Evolutionary conservation across 2,888 invertebrate species (phyloP).

Genomic region (Nomada fabriciana): DNA sequence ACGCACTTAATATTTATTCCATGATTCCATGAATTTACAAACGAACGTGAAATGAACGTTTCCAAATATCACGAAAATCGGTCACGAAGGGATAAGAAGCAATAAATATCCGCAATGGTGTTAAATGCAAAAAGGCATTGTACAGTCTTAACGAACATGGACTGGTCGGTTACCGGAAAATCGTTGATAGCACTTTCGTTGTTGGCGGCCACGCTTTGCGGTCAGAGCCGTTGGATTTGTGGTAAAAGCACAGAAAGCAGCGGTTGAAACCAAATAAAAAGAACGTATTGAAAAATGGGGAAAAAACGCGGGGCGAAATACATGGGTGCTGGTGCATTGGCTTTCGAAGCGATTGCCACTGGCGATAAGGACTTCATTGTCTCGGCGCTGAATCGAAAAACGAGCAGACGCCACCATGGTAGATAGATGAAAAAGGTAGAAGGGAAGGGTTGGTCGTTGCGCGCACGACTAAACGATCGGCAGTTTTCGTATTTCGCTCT

Average conservation of each 20-base stretch:
- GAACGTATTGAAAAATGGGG: slow-evolving; percentile 53
- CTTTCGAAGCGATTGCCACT: slow-evolving; percentile 63
- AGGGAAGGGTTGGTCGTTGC: slow-evolving; percentile 38
- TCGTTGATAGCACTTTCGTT: slow-evolving; percentile 41
- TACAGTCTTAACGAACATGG: slow-evolving; percentile 19
- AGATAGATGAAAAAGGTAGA: slow-evolving; percentile 26
- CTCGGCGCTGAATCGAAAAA: slow-evolving; percentile 70
- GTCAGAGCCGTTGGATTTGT: slow-evolving; percentile 52
- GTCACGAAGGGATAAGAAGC: neutral
- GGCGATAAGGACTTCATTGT: slow-evolving; percentile 72
- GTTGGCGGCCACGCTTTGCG: slow-evolving; percentile 56
- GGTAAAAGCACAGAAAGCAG: slow-evolving; percentile 58
- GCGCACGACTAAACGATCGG: slow-evolving; percentile 50
- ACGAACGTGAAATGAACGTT: too few relatives aligned
- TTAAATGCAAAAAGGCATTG: neutral
- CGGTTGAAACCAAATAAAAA: slow-evolving; percentile 58
- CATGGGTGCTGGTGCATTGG: slow-evolving; percentile 50
- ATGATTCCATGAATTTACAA: too few relatives aligned
- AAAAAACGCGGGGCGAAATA: slow-evolving; percentile 52
- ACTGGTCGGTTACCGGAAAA: slow-evolving; percentile 29
- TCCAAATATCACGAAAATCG: neutral
- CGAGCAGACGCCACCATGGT: slow-evolving; percentile 29
- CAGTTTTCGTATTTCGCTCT: slow-evolving; percentile 49
- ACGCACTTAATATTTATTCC: too few relatives aligned
- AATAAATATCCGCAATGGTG: slow-evolving; percentile 30